Evolutionary conservation across 2,888 invertebrate species (phyloP), one percentile per base, ranked within the genome.

Genomic region (Stegophylla sp.): DNA sequence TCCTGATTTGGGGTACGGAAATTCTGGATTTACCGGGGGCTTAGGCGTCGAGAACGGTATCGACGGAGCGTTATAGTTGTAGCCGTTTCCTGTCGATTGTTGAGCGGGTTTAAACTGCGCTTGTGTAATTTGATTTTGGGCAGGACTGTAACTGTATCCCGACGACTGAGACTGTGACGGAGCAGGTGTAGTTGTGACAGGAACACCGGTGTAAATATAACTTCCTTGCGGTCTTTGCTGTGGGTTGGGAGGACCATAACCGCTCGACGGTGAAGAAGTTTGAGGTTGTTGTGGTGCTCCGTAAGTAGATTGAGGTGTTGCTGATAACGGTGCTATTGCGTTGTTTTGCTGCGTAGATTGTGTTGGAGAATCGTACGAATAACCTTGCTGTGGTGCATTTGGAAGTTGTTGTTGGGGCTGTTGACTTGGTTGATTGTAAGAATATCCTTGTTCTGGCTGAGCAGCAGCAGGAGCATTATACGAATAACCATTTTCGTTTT

Each of bases 1-100:
- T 84, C 85, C 74, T 3, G 79, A n/a, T 13, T 34, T 34, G 20
- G 23, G 51, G 23, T 79, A 79, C 13, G 79, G 61, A 13, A 71
- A 79, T n/a, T 59, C 69, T 15, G 61, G 34, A 0, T 10, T 23
- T 4, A n/a, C 51, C 59, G 3, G 1, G 12, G 48, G 61, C 0
- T 34, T 3, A 1, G 71, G 63, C n/a, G 79, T 79, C 7, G 79
- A 17, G 12, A 79, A 79, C 34, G 79, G 69, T 34, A 41, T 41
- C 2, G 79, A 71, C 3, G 79, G 79, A n/a, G 3, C 48, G 13
- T 23, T 69, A 34, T 71, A 71, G 17, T n/a, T 61, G 20, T 59
- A 71, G 12, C 69, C 61, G 15, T 59, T 71, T 45, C n/a, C 59
- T 59, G 28, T 45, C 69, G 43, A 13, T 2, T 34, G 10, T 34